Evolutionary conservation across 2,113 vertebrate species (phyloP).

Genomic region (Phocoena phocoena): DNA sequence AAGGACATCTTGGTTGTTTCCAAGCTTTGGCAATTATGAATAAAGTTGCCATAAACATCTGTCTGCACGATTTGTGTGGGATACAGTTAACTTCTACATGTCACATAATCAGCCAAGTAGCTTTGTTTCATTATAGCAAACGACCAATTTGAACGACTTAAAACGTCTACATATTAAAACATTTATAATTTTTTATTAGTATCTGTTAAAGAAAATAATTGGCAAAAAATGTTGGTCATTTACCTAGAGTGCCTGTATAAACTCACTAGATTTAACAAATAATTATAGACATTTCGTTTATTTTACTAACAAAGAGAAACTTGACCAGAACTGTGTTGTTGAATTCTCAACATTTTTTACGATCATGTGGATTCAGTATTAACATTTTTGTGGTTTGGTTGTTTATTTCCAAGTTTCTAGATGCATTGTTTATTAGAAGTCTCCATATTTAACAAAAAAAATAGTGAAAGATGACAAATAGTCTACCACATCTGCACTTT

Average conservation of each 20-base stretch:
- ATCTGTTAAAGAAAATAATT: background rate
- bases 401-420: background rate
- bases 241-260: background rate
- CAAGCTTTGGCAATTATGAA: background rate
- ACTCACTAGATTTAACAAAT: background rate
- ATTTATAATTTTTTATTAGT: background rate
- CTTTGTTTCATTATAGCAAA: background rate
- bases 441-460: background rate
- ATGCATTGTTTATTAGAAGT: background rate
- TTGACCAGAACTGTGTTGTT: background rate
- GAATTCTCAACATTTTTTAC: background rate
- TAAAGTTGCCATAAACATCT: background rate
- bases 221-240: background rate
- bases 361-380: background rate
- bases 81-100: background rate
- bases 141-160: background rate
- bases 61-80: background rate
- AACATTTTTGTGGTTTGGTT: background rate
- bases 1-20: background rate
- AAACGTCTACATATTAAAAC: background rate
- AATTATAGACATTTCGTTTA: background rate
- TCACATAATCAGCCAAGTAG: background rate
- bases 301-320: background rate
- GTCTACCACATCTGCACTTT: background rate
- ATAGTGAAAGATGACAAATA: background rate